Evolutionary conservation across 1,140 invertebrate species (phyloP), one percentile per base, ranked within the genome.

Genomic region (Oryctes rhinoceros): DNA sequence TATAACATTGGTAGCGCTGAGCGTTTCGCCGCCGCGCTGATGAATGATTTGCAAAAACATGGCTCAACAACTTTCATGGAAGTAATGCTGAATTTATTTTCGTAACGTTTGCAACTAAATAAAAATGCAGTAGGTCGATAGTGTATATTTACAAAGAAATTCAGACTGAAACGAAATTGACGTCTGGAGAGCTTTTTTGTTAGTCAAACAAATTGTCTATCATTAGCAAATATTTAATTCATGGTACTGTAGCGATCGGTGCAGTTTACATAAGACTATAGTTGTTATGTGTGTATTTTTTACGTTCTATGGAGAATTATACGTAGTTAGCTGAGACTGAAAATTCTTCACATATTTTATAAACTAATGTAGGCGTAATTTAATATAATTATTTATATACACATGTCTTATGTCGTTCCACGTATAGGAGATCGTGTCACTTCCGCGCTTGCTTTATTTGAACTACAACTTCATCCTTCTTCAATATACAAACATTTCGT

Each of bases 121-220:
- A 53, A 53, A 53, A 53, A 53, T 53, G 49, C 49, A 53, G 49
- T 53, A 15, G 49, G 49, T 18, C n/a, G 49, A 53, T 13, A 13
- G 9, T 53, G 49, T 53, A 53, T 53, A 53, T 53, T 53, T 53
- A 53, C 49, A 15, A 18, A 53, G 11, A 13, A 15, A 18, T 53
- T 53, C 13, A 9, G n/a, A 53, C 13, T 53, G 49, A 53, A 53
- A 53, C 13, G 49, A 53, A 53, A 53, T 53, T 53, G 49, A 53
- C 49, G 49, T 53, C 49, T 53, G 49, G 11, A 15, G 49, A 53
- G 49, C 49, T 53, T 53, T 53, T 53, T 18, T 53, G 49, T 53
- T 53, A 53, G 49, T 13, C n/a, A 53, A 53, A 53, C 49, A 53
- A 53, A 53, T 53, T 53, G 49, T 53, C 49, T 18, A 53, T 53